A percentile compares a stretch with the other conserved stretches of the same genome.
Evolutionary conservation across 2,797 vertebrate genomes (phyloP).

Genomic region (Halcyon leucocephala): DNA sequence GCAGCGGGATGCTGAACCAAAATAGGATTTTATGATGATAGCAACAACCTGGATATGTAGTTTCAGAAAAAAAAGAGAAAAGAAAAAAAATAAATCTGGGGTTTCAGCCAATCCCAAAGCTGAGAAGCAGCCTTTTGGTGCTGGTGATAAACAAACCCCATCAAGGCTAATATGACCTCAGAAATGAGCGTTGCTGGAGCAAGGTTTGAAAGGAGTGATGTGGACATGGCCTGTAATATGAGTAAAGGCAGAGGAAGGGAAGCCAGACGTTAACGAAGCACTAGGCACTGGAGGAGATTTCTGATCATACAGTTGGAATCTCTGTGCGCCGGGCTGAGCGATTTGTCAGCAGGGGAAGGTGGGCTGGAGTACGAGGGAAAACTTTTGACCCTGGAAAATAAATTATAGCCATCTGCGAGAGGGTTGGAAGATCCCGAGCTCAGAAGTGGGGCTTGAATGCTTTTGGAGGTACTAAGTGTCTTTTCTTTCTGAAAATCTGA

Average conservation of each 20-base stretch:
- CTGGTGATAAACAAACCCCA: neutral
- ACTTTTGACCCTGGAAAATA: constrained; percentile 19
- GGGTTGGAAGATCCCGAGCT: neutral
- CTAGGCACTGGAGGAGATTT: neutral
- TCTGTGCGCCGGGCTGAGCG: rapidly evolving
- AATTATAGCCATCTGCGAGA: neutral
- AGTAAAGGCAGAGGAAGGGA: neutral
- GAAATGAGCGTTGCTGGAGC: neutral
- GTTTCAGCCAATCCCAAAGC: neutral
- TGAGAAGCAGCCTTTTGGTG: neutral
- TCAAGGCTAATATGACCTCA: neutral
- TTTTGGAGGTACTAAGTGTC: neutral
- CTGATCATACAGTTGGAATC: neutral
- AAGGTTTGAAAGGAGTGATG: neutral
- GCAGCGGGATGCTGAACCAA: constrained; percentile 44
- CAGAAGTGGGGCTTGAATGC: neutral
- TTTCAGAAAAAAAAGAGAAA: neutral
- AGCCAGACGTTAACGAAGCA: neutral
- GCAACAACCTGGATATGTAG: constrained; percentile 37
- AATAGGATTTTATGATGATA: constrained; percentile 54
- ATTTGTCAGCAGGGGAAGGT: constrained; percentile 19
- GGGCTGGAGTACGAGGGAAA: neutral
- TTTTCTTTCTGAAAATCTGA: neutral
- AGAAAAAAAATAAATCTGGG: neutral
- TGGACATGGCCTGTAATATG: neutral